Conservation (phyloP, 1,140 invertebrate genomes). For the Rhynchophorus ferrugineus region DNA sequence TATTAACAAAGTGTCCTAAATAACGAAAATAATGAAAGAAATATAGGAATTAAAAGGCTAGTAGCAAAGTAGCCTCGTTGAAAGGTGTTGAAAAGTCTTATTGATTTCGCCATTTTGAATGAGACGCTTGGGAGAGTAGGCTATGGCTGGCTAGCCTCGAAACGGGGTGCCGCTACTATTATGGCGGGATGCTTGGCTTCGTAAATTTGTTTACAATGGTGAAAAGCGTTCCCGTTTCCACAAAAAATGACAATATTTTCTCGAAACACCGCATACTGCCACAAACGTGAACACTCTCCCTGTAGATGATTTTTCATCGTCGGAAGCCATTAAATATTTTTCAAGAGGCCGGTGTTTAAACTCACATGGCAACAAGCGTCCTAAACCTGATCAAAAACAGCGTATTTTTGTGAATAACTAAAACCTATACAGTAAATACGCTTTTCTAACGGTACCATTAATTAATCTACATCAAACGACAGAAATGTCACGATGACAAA, state of each 20-base stretch:
- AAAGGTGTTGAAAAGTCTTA: slow-evolving; percentile 27
- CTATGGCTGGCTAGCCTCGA: slow-evolving; percentile 33
- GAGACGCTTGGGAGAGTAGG: slow-evolving; percentile 12
- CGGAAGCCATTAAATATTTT: slow-evolving; percentile 16
- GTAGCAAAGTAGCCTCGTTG: slow-evolving; percentile 22
- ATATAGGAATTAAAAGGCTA: slow-evolving; percentile 19
- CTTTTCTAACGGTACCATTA: neutral
- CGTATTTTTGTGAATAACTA: neutral
- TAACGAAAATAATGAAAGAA: no score
- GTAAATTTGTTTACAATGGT: slow-evolving; percentile 21
- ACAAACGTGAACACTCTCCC: no score
- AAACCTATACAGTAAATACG: neutral
- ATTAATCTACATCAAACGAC: slow-evolving; percentile 1
- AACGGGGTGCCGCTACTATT: slow-evolving; percentile 25
- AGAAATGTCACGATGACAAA: slow-evolving; percentile 12
- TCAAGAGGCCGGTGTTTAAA: slow-evolving; percentile 18
- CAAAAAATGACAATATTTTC: no score
- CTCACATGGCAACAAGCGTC: slow-evolving; percentile 33
- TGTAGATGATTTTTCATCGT: neutral
- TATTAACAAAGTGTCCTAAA: no score
- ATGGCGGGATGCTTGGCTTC: slow-evolving; percentile 37
- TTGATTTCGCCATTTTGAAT: slow-evolving; percentile 42
- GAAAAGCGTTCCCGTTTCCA: no score
- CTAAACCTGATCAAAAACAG: slow-evolving; percentile 3
- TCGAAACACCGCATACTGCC: no score